These are phyloP conservation scores for Mastomys coucha DNA, from an alignment of 2,113 vertebrate genomes.

Conservation along the genomic window DNA sequence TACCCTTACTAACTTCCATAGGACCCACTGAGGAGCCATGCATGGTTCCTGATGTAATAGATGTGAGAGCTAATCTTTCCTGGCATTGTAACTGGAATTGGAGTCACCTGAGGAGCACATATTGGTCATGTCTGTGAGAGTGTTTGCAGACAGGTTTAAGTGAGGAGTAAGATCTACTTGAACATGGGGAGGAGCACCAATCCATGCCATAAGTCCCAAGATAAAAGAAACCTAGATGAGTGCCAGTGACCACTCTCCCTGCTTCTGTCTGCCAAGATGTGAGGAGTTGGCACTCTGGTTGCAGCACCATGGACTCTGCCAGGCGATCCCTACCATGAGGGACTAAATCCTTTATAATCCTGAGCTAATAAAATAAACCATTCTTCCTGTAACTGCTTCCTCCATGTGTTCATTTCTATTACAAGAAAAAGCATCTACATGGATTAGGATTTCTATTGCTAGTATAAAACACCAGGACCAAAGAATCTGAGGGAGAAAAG, in stretches of 20 bases:
- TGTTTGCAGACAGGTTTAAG: background rate
- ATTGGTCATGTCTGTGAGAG: background rate
- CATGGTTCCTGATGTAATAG: background rate
- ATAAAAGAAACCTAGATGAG: background rate
- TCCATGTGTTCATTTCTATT: background rate
- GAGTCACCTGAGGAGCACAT: background rate
- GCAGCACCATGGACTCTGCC: background rate
- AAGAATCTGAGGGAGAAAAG: background rate
- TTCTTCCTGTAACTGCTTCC: background rate
- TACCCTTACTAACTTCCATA: background rate
- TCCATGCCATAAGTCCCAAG: too few relatives aligned
- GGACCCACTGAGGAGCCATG: background rate
- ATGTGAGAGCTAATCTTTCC: background rate
- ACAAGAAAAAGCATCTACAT: background rate
- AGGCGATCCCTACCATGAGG: background rate
- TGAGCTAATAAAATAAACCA: background rate
- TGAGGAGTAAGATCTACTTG: background rate
- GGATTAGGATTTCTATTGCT: background rate
- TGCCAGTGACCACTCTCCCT: too few relatives aligned
- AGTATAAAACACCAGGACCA: background rate
- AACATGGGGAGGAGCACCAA: background rate
- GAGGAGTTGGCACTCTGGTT: too few relatives aligned
- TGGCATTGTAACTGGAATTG: background rate
- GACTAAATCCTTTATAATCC: background rate
- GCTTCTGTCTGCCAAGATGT: too few relatives aligned